These are phyloP conservation scores for Rattus norvegicus DNA, from an alignment of 2,113 vertebrate species.

Conservation along the genomic window GRCr8 NC_086031.1:21312001-21312500, in stretches of 20 bases:
- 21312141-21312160: constrained; percentile 19
- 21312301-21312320: background rate
- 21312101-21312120: background rate
- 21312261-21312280: background rate
- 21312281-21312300: background rate
- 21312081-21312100: background rate
- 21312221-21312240: background rate
- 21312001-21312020: background rate
- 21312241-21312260: background rate
- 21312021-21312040: background rate
- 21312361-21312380: no score
- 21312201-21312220: background rate
- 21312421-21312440: constrained; percentile 39
- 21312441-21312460: background rate
- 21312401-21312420: constrained; percentile 14
- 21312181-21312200: background rate
- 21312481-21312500: background rate
- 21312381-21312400: constrained; percentile 28
- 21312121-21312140: background rate
- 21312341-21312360: no score
- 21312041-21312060: background rate
- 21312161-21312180: background rate
- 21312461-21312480: constrained; percentile 32
- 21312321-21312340: background rate
- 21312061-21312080: background rate